Evolutionary conservation across 2,113 vertebrate genomes (phyloP), one percentile per base, ranked within the genome.

Genomic region (Chaetura pelagica): DNA sequence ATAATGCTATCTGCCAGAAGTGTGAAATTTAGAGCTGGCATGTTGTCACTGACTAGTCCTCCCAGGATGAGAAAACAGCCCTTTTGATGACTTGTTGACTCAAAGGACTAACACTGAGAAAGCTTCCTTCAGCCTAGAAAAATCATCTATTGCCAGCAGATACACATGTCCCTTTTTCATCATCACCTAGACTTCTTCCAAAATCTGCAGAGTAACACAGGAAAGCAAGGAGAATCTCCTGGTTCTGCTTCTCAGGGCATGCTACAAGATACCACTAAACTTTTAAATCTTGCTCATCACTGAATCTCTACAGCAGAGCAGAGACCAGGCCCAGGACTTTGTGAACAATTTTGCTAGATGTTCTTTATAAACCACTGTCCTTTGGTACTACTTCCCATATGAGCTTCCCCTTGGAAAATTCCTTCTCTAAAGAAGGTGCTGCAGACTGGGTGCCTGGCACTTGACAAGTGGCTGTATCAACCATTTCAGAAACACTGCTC

Each of bases 1-100:
- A 84, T 82, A 24, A n/a, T 22, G 2, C n/a, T 61, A 24, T 57
- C 35, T 94, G 80, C 58, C 94, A 95, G 84, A 91, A 84, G 40
- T 69, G 15, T 68, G 87, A 75, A 68, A 96, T 87, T 68, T 49
- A 78, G 81, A 89, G 44, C 58, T 89, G 89, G 66, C 1, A 0
- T 30, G 18, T 23, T 64, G 29, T 81, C 49, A 16, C 57, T 57
- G 52, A 81, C 66, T 75, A 57, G 62, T 89, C 58, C 51, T 69
- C 24, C 30, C 64, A 61, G 61, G 48, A 78, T 29, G 44, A 89
- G 52, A 71, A 77, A 84, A 68, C 15, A 83, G 59, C 24, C 52
- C 66, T 73, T 75, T 72, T 66, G 55, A 52, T 51, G 27, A 64
- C 64, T 48, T 27, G 20, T 75, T 82, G 61, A 82, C 66, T 81